phyloP scores from a whole-genome alignment of 2,888 invertebrate genomes.

The Coelinius sp. region DNA sequence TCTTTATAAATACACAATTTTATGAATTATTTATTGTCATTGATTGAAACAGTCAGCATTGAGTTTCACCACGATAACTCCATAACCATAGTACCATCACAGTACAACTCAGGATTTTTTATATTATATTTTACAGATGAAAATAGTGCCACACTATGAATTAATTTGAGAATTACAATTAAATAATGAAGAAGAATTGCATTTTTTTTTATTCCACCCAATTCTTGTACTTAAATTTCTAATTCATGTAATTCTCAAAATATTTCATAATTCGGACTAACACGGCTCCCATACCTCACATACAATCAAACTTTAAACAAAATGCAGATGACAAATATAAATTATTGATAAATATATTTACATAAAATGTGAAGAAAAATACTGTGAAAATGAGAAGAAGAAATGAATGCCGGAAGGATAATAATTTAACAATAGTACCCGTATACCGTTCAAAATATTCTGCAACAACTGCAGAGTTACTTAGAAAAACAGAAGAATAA shows the following conservation, averaged over 20 bases:
- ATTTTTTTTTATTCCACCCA: neutral
- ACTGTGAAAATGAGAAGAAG: slow-evolving; percentile 43
- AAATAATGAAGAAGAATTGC: neutral
- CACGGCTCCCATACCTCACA: slow-evolving; percentile 68
- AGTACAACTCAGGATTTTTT: slow-evolving; percentile 72
- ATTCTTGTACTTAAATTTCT: slow-evolving; percentile 8
- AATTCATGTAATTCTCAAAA: slow-evolving; percentile 14
- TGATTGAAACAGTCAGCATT: slow-evolving; percentile 47
- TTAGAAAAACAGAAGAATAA: slow-evolving; percentile 41
- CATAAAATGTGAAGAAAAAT: slow-evolving; percentile 50
- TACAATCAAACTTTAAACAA: slow-evolving; percentile 66
- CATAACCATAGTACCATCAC: slow-evolving; percentile 71
- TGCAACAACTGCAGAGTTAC: slow-evolving; percentile 30
- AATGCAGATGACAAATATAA: slow-evolving; percentile 68
- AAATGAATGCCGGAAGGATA: slow-evolving; percentile 30
- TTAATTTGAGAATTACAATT: slow-evolving; percentile 14
- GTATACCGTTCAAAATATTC: slow-evolving; percentile 49
- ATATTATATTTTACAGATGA: slow-evolving; percentile 71
- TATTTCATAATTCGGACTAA: slow-evolving; percentile 1
- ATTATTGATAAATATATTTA: slow-evolving; percentile 70
- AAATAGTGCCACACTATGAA: slow-evolving; percentile 68
- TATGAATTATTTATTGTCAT: neutral
- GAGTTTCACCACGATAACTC: slow-evolving; percentile 61
- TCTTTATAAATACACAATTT: neutral
- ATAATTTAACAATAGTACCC: slow-evolving; percentile 26